Evolutionary conservation across 2,888 invertebrate species (phyloP).

Genomic region (Bugulina stolonifera): DNA sequence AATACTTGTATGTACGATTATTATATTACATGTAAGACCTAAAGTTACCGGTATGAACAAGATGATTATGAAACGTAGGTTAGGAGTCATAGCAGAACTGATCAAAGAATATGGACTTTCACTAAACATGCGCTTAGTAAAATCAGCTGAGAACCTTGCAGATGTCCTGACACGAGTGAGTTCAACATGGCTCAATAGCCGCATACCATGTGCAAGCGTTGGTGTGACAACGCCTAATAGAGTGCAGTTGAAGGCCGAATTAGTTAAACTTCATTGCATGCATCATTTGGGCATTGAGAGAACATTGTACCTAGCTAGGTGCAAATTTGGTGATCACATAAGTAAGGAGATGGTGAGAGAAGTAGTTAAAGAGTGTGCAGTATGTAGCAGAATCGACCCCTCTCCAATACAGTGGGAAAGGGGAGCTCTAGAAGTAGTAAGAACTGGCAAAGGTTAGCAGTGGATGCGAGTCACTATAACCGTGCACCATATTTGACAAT

Average conservation of each 20-base stretch:
- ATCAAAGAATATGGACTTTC: too few relatives aligned
- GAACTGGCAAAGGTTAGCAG: not conserved
- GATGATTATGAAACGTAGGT: too few relatives aligned
- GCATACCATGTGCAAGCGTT: not conserved
- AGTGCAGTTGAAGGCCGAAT: not conserved
- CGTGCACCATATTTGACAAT: not conserved
- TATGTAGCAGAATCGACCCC: not conserved
- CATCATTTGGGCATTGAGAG: not conserved
- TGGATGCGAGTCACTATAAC: not conserved
- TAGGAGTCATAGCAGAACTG: too few relatives aligned
- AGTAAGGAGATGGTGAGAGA: not conserved
- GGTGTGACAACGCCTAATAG: not conserved
- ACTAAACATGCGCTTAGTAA: too few relatives aligned
- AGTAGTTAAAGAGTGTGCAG: not conserved
- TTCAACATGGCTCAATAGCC: too few relatives aligned
- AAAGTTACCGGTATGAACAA: too few relatives aligned
- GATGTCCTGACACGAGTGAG: too few relatives aligned
- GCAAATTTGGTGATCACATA: not conserved
- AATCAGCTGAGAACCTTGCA: too few relatives aligned
- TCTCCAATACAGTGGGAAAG: not conserved
- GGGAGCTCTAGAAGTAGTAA: not conserved
- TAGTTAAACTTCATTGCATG: not conserved
- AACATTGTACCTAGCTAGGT: not conserved
- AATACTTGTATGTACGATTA: too few relatives aligned
- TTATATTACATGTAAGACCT: too few relatives aligned